phyloP scores from a whole-genome alignment of 2,113 vertebrate species.

The Heteronetta atricapilla region DNA sequence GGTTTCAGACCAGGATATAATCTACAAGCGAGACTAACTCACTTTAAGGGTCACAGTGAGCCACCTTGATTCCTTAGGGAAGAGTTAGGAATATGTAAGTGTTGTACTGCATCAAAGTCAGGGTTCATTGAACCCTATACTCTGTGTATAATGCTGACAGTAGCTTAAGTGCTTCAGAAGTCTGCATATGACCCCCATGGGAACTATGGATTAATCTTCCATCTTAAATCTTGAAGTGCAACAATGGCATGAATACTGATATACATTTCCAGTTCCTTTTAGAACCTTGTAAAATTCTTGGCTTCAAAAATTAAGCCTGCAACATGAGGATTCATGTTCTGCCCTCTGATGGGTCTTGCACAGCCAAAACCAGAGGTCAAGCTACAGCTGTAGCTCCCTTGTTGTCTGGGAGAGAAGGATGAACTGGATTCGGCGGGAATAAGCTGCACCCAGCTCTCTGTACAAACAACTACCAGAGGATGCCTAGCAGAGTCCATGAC shows the following conservation, averaged over 20 bases:
- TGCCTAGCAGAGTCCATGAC: background rate
- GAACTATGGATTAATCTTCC: slow-evolving; percentile 12
- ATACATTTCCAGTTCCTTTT: slow-evolving; percentile 5
- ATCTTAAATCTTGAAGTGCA: slow-evolving; percentile 22
- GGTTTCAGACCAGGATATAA: background rate
- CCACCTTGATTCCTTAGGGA: background rate
- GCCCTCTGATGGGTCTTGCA: background rate
- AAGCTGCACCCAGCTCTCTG: background rate
- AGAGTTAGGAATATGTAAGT: background rate
- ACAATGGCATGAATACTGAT: background rate
- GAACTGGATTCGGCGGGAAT: background rate
- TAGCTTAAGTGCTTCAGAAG: background rate
- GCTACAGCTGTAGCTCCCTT: background rate
- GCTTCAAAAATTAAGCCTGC: background rate
- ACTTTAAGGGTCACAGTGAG: background rate
- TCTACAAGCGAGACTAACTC: background rate
- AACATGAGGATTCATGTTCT: background rate
- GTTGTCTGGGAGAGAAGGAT: background rate
- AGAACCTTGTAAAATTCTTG: background rate
- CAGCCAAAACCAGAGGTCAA: background rate
- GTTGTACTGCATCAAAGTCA: background rate
- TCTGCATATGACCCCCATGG: background rate
- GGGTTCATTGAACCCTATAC: background rate
- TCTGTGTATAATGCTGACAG: background rate
- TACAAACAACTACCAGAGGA: background rate